These are phyloP conservation scores for Polyodon spathula DNA, from an alignment of 2,113 vertebrate genomes.

Conservation along the genomic window DNA sequence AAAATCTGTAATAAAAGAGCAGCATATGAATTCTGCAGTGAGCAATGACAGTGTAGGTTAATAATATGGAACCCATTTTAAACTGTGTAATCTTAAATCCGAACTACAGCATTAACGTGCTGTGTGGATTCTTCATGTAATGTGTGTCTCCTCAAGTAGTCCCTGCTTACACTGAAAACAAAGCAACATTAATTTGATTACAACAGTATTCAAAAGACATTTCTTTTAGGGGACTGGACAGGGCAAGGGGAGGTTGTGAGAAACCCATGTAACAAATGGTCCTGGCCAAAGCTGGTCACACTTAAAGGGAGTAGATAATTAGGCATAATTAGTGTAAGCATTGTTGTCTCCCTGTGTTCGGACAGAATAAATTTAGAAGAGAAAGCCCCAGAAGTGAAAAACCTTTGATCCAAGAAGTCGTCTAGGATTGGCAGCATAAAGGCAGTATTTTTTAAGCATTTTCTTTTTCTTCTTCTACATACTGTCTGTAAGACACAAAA, in stretches of 20 bases:
- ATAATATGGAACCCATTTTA: too few species aligned
- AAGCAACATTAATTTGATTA: too few species aligned
- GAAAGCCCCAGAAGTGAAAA: slow-evolving; percentile 76
- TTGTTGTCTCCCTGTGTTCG: slow-evolving; percentile 83
- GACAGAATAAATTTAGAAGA: slow-evolving; percentile 89
- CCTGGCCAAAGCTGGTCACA: slow-evolving; percentile 74
- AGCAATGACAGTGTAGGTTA: too few species aligned
- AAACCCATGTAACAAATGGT: slow-evolving; percentile 79
- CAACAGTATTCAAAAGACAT: slow-evolving; percentile 80
- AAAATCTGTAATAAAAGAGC: too few species aligned
- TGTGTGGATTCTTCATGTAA: too few species aligned
- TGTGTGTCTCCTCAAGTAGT: too few species aligned
- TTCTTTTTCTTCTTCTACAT: slow-evolving; percentile 64
- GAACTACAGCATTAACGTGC: too few species aligned
- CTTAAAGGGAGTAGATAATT: slow-evolving; percentile 97
- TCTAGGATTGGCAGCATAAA: slow-evolving; percentile 94
- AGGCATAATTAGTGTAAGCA: slow-evolving; percentile 98
- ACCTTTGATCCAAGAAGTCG: slow-evolving; percentile 98
- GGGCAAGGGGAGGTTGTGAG: slow-evolving; percentile 94
- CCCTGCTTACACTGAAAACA: too few species aligned
- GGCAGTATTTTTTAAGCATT: slow-evolving; percentile 91
- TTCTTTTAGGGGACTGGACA: slow-evolving; percentile 75
- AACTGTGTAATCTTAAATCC: too few species aligned
- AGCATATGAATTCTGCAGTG: too few species aligned
- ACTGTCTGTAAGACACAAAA: slow-evolving; percentile 89